Evolutionary conservation across 2,113 vertebrate genomes (phyloP).

Genomic region (Polyodon spathula): DNA sequence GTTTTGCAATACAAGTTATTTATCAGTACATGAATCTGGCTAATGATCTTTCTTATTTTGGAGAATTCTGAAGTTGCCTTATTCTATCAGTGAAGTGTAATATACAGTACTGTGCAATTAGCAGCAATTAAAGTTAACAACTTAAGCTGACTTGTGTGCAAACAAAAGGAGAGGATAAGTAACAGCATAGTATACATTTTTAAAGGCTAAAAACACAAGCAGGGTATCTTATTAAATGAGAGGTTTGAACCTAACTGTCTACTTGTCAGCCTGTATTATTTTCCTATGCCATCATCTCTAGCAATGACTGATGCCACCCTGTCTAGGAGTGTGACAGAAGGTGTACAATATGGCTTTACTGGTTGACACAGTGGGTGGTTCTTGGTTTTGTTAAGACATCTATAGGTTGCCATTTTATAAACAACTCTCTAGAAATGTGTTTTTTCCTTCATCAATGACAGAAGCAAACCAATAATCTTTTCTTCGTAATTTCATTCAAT

Average conservation of each 20-base stretch:
- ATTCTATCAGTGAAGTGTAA: no score
- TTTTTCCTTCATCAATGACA: no score
- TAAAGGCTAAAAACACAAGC: slow-evolving; percentile 8
- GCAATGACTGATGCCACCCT: slow-evolving; percentile 10
- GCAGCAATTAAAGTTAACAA: no score
- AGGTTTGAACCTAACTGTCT: slow-evolving; percentile 4
- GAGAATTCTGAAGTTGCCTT: no score
- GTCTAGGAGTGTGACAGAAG: slow-evolving; percentile 11
- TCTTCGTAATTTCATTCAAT: no score
- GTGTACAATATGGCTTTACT: slow-evolving; percentile 13
- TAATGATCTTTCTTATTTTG: no score
- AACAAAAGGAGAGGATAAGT: no score
- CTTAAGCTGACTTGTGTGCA: no score
- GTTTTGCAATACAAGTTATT: no score
- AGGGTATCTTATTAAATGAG: slow-evolving; percentile 11
- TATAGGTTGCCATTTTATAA: not conserved
- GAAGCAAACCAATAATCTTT: no score
- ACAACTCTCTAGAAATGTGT: not conserved
- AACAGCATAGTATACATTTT: not conserved
- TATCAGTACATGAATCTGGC: no score
- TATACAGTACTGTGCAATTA: no score
- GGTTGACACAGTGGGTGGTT: slow-evolving; percentile 5
- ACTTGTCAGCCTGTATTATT: slow-evolving; percentile 12
- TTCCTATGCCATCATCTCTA: slow-evolving; percentile 9
- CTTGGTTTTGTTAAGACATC: slow-evolving; percentile 3